These are phyloP conservation scores for Himalopsyche japonica DNA, from an alignment of 2,888 invertebrate species.

Conservation along the genomic window DNA sequence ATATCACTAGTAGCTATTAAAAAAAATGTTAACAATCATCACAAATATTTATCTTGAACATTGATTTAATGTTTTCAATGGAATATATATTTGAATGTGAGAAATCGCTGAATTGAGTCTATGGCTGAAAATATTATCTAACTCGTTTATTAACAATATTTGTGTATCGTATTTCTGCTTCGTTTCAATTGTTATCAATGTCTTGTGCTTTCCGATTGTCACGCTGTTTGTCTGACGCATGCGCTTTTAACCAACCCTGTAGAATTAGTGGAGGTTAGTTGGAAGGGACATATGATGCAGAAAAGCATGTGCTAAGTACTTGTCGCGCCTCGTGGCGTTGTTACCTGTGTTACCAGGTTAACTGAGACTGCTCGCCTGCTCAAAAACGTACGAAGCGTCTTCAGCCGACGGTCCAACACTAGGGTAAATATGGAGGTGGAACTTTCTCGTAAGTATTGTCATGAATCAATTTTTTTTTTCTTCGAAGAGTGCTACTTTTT, in stretches of 20 bases:
- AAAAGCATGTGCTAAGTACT: conserved; percentile 38
- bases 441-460: conserved; percentile 83
- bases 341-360: conserved; percentile 70
- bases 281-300: conserved; percentile 6
- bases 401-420: conserved; percentile 77
- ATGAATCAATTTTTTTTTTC: not conserved
- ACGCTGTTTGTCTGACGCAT: not conserved
- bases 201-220: not conserved
- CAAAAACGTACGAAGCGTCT: conserved; percentile 92
- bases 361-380: conserved; percentile 96
- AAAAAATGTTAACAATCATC: too few relatives aligned
- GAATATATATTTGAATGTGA: not conserved
- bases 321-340: conserved; percentile 36
- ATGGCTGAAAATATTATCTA: not conserved
- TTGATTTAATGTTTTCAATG: not conserved
- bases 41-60: too few relatives aligned
- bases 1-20: too few relatives aligned
- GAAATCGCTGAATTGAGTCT: not conserved
- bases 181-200: not conserved
- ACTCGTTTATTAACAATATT: not conserved
- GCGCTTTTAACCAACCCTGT: not conserved
- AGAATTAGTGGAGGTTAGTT: conserved; percentile 5
- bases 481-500: not conserved
- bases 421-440: conserved; percentile 86
- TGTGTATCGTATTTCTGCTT: not conserved